These are phyloP conservation scores for Papio anubis DNA, from an alignment of 2,113 vertebrate species.

Conservation along the genomic window DNA sequence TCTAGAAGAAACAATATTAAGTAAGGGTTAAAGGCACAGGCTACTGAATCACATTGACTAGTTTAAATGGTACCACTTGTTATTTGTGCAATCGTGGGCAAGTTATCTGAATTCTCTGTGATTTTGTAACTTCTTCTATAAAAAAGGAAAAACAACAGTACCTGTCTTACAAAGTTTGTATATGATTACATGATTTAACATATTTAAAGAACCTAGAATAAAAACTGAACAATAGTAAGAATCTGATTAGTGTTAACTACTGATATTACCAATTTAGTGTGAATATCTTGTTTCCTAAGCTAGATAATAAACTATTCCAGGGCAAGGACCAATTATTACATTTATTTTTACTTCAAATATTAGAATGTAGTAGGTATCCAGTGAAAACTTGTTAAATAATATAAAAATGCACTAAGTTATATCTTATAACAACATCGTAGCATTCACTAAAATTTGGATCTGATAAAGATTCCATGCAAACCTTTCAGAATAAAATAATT, in stretches of 20 bases:
- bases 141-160: not conserved
- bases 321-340: not conserved
- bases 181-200: not conserved
- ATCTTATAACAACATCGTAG: not conserved
- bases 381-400: not conserved
- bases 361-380: not conserved
- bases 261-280: not conserved
- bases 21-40: not conserved
- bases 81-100: not conserved
- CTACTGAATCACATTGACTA: not conserved
- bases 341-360: not conserved
- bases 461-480: not conserved
- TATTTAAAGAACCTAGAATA: not conserved
- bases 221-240: not conserved
- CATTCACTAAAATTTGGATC: not conserved
- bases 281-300: not conserved
- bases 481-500: slow-evolving; percentile 18
- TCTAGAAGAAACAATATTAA: not conserved
- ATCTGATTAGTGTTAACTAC: not conserved
- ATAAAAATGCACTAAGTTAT: not conserved
- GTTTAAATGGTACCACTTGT: not conserved
- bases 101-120: not conserved
- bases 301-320: not conserved
- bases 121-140: slow-evolving; percentile 7
- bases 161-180: not conserved